Conservation (phyloP, 2,113 vertebrate genomes). For the Clupea harengus region DNA sequence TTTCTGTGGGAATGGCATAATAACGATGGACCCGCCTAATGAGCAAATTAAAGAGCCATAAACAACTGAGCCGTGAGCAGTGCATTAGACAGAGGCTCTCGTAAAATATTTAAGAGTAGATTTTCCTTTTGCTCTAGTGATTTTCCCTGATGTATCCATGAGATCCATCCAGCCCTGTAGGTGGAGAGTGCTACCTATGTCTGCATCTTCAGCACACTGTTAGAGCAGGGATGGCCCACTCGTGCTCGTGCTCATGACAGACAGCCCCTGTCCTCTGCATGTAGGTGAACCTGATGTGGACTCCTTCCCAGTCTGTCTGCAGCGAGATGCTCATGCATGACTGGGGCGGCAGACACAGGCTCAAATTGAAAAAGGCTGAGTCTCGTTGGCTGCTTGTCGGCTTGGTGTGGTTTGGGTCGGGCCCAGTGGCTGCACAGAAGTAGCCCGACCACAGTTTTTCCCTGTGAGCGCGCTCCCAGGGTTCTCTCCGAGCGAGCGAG, state of each 20-base stretch:
- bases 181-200: not conserved
- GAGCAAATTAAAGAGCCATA: conserved; percentile 64
- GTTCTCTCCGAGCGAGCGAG: not conserved
- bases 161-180: not conserved
- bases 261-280: not conserved
- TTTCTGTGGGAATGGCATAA: conserved; percentile 62
- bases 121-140: not conserved
- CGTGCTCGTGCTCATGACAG: not conserved
- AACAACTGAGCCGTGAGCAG: conserved; percentile 48
- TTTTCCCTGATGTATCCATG: not conserved
- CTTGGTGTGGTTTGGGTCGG: conserved; percentile 66
- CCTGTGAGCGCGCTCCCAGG: not conserved
- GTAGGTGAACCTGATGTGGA: not conserved
- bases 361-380: conserved; percentile 55
- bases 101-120: not conserved
- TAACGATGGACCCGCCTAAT: conserved; percentile 67
- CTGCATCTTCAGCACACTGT: not conserved
- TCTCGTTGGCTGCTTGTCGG: conserved; percentile 60
- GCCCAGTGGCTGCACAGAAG: conserved; percentile 59
- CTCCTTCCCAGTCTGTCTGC: not conserved
- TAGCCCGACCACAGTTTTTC: conserved; percentile 56
- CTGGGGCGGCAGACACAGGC: conserved; percentile 25
- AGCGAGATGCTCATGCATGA: not conserved
- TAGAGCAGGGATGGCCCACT: not conserved
- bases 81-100: not conserved